These are phyloP conservation scores for Mythimna lalbum DNA, from an alignment of 2,888 invertebrate genomes.

Conservation along the genomic window DNA sequence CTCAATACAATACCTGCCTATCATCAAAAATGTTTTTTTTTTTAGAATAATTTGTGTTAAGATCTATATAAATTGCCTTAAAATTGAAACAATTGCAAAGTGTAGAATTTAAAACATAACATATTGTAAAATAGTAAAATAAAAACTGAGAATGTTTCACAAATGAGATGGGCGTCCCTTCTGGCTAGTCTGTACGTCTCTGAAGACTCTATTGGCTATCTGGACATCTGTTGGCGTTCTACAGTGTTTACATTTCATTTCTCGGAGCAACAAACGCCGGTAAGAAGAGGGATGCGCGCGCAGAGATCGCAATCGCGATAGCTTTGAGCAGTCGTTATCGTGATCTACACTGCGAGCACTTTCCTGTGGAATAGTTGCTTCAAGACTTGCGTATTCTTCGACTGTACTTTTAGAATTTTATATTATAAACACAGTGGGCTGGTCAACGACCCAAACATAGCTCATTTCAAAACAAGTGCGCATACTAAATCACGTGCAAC, in stretches of 20 bases:
- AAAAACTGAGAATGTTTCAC: conserved; percentile 1
- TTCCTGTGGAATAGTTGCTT: conserved; percentile 68
- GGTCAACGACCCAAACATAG: conserved; percentile 9
- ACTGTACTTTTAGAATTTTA: conserved; percentile 67
- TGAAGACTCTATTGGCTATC: conserved; percentile 86
- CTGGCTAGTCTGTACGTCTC: conserved; percentile 71
- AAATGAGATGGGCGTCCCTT: conserved; percentile 63
- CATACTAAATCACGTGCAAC: not conserved
- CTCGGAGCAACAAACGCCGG: conserved; percentile 85
- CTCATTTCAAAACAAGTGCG: not conserved
- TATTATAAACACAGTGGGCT: conserved; percentile 31
- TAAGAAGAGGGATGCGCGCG: conserved; percentile 81
- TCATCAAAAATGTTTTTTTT: not conserved
- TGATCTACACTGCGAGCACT: conserved; percentile 76
- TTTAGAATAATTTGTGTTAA: no score
- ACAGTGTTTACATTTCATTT: conserved; percentile 89
- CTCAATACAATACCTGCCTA: not conserved
- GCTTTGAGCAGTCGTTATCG: conserved; percentile 85
- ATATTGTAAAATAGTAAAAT: not conserved
- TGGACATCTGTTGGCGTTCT: conserved; percentile 88
- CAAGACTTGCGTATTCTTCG: conserved; percentile 70
- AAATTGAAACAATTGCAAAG: not conserved
- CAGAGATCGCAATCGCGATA: conserved; percentile 86
- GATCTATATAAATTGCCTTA: not conserved
- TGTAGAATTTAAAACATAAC: not conserved